A percentile compares a stretch with the other conserved stretches of the same genome.
Evolutionary conservation across 2,113 vertebrate genomes (phyloP).

Genomic region (Zosterops lateralis): DNA sequence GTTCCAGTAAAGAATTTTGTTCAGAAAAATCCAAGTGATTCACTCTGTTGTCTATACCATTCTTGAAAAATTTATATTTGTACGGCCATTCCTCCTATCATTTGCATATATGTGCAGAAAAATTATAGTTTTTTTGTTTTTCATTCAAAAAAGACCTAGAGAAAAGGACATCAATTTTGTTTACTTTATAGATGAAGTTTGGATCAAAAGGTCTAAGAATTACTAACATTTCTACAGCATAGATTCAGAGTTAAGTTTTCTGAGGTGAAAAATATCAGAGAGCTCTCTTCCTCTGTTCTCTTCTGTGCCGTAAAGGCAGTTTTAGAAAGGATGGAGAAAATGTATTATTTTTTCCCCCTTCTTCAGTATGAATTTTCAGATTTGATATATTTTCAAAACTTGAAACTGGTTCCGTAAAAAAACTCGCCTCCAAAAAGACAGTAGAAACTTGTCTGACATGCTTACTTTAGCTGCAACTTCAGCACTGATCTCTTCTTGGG

Average conservation of each 20-base stretch:
- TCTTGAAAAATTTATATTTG: neutral
- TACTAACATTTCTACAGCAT: neutral
- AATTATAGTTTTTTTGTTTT: neutral
- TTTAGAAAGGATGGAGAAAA: neutral
- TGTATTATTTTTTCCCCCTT: accelerated
- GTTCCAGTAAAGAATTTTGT: neutral
- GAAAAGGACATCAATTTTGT: neutral
- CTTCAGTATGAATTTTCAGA: neutral
- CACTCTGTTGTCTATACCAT: neutral
- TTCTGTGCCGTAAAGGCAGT: neutral
- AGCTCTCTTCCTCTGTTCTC: neutral
- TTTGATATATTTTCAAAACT: neutral
- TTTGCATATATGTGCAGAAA: neutral
- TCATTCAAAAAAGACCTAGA: neutral
- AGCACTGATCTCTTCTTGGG: conserved; percentile 97
- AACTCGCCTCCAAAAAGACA: neutral
- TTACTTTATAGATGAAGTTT: neutral
- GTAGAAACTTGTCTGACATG: neutral
- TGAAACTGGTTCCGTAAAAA: neutral
- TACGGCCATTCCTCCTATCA: neutral
- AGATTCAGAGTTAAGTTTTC: neutral
- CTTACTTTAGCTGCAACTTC: conserved; percentile 97
- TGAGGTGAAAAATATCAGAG: neutral
- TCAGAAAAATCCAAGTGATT: neutral
- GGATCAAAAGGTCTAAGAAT: neutral